Evolutionary conservation across 2,888 invertebrate species (phyloP).

Genomic region (Ischnus inquisitorius): DNA sequence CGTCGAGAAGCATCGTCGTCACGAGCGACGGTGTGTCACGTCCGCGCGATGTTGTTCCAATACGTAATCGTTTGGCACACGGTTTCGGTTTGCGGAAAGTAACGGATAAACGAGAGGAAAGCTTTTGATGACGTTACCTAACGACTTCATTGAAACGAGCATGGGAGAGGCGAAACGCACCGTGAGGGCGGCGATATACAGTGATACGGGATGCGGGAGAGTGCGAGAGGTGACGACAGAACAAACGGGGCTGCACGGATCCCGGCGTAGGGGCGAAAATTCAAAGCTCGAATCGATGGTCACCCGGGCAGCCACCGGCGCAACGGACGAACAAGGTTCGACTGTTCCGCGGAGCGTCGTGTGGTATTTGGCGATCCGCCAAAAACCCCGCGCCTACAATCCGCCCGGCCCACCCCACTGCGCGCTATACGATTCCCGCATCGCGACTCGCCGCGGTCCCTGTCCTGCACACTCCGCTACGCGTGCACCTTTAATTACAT

Average conservation of each 20-base stretch:
- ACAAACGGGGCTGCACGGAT: constrained; percentile 36
- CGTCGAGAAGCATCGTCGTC: not conserved
- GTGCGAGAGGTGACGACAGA: not conserved
- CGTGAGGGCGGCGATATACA: not conserved
- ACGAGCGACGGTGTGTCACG: not conserved
- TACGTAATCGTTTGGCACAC: constrained; percentile 46
- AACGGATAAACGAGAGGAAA: constrained; percentile 61
- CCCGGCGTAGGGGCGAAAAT: constrained; percentile 46
- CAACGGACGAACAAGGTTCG: constrained; percentile 49
- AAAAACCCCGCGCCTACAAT: constrained; percentile 41
- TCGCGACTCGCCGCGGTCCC: not conserved
- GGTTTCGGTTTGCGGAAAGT: constrained; percentile 37
- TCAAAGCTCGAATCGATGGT: constrained; percentile 65
- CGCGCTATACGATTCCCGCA: constrained; percentile 4
- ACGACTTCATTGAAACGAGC: constrained; percentile 67
- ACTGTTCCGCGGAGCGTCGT: constrained; percentile 50
- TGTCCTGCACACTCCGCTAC: constrained; percentile 16
- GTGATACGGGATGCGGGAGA: constrained; percentile 16
- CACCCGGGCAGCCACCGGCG: constrained; percentile 53
- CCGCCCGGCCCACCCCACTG: constrained; percentile 14
- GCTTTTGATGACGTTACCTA: constrained; percentile 67
- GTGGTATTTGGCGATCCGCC: constrained; percentile 63
- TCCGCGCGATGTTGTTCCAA: constrained; percentile 13
- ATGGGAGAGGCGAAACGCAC: constrained; percentile 30
- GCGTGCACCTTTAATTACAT: constrained; percentile 63